Evolutionary conservation across 1,140 invertebrate species (phyloP).

Genomic region (Agrilus planipennis): DNA sequence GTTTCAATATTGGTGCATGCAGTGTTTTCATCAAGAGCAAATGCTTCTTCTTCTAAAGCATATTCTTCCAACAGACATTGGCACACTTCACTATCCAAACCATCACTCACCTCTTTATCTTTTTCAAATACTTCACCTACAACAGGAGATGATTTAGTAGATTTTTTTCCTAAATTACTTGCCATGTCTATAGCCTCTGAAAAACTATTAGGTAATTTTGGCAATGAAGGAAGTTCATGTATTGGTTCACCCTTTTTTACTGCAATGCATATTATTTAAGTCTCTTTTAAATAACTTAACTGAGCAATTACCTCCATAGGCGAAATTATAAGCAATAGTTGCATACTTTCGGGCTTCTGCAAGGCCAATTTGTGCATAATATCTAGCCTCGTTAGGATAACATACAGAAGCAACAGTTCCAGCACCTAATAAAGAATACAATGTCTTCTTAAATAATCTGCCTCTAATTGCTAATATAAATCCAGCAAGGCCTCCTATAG

Average conservation of each 20-base stretch:
- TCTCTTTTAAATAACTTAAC: too few species aligned
- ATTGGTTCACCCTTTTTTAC: conserved; percentile 33
- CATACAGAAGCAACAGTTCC: conserved; percentile 48
- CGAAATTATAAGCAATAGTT: conserved; percentile 59
- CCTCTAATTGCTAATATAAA: conserved; percentile 54
- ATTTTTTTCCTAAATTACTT: conserved; percentile 9
- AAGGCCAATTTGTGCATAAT: conserved; percentile 38
- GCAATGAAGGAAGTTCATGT: conserved; percentile 27
- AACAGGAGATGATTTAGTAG: conserved; percentile 19
- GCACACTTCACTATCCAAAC: too few species aligned
- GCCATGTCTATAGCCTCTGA: conserved; percentile 23
- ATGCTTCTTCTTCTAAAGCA: too few species aligned
- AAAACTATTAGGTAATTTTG: conserved; percentile 24
- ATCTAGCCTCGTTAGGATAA: conserved; percentile 53
- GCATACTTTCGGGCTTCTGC: conserved; percentile 46
- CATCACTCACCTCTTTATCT: too few species aligned
- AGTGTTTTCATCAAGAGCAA: too few species aligned
- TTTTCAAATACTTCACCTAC: too few species aligned
- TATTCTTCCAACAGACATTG: too few species aligned
- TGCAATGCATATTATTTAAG: too few species aligned
- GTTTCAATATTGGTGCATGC: too few species aligned
- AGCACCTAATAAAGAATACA: conserved; percentile 49
- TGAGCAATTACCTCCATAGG: conserved; percentile 58
- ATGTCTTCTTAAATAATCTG: conserved; percentile 47
- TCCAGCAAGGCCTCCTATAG: conserved; percentile 53